Base-by-base conservation (phyloP, 2,113 vertebrate species). In the Phyllostomus discolor region DNA sequence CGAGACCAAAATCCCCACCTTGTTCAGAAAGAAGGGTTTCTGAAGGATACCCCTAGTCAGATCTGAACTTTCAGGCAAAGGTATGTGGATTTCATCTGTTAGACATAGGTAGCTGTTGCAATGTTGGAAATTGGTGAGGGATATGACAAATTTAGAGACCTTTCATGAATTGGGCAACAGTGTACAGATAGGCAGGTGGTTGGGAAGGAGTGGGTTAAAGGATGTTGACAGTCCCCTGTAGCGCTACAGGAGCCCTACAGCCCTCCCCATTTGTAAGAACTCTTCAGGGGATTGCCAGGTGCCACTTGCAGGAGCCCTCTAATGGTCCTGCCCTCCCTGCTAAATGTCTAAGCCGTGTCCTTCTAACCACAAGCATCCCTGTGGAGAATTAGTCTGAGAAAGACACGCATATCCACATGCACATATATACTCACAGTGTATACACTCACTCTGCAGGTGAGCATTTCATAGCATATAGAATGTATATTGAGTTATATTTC, bases 401-500 rank as follows among this genome's bases (percentile, higher is more conserved):
- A 91, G 92, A 96, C 17, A 96, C n/a, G 64, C 62, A 50, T 31
- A 85, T 64, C 31, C 33, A 22, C 31, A 48, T 20, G 46, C 33
- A 83, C 54, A 10, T 69, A 46, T 67, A 85, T 79, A 86, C 75
- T 92, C 95, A 87, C 38, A 92, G 33, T 38, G 38, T 70, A 81
- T 72, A 54, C 4, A 70, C 5, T 93, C 52, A 24, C 41, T 94
- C 54, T 92, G 88, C 88, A 93, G 79, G 88, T 96, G 86, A 95
- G 46, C 46, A 86, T 93, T 97, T 96, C 96, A 96, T 91, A 81
- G 93, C 83, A 95, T 62, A 88, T 82, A 80, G 96, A 96, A 96
- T 85, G 73, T 93, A 93, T 95, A 89, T 93, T 94, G 96, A 95
- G 88, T 93, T 95, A 93, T 92, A 87, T 93, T 97, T 95, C 86